These are phyloP conservation scores for Acleris laterana DNA, from an alignment of 2,888 invertebrate species.

Conservation along the genomic window DNA sequence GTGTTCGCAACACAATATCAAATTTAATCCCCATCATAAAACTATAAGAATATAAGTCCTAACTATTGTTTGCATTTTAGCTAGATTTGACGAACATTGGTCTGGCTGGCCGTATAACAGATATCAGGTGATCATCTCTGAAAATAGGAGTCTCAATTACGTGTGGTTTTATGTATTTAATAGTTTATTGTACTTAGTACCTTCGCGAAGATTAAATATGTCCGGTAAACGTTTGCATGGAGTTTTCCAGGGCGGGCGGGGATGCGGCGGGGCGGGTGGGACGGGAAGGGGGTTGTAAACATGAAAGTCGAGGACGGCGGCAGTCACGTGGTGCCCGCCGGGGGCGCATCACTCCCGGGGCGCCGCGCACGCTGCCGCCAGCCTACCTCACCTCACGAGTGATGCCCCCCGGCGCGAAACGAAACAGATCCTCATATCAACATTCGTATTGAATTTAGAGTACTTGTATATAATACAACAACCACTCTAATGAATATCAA, in stretches of 20 bases:
- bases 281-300: constrained; percentile 72
- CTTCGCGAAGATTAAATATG: background rate
- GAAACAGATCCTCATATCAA: background rate
- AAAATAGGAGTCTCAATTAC: no score
- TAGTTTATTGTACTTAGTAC: no score
- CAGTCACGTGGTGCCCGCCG: constrained; percentile 83
- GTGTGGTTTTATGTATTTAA: no score
- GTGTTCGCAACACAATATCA: no score
- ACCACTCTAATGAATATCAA: constrained; percentile 82
- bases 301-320: constrained; percentile 73
- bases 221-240: constrained; percentile 16
- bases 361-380: constrained; percentile 43
- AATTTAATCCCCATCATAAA: no score
- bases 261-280: constrained; percentile 48
- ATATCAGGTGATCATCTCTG: no score
- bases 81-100: no score
- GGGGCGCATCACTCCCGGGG: constrained; percentile 83
- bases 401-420: constrained; percentile 65
- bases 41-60: no score
- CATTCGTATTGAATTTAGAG: constrained; percentile 72
- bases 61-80: no score
- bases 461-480: constrained; percentile 74
- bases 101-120: no score
- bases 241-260: constrained; percentile 43
- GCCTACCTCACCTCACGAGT: constrained; percentile 63